Conservation (phyloP, 2,113 vertebrate genomes). For the Hydropotes inermis region DNA sequence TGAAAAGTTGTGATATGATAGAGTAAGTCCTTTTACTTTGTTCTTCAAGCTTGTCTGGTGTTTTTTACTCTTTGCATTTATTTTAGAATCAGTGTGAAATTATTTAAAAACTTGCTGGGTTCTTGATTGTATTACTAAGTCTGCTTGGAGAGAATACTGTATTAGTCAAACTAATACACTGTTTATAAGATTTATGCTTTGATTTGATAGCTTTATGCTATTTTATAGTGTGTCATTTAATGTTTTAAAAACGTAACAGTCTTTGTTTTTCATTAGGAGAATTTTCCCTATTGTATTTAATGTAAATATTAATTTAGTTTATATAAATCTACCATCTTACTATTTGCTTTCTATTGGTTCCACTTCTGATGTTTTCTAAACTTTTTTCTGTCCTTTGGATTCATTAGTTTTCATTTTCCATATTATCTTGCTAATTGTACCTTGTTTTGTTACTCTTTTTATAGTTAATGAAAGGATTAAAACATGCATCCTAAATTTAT, state of each 20-base stretch:
- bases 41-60: background rate
- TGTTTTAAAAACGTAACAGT: background rate
- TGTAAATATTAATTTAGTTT: background rate
- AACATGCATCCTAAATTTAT: background rate
- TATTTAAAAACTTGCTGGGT: background rate
- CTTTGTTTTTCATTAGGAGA: background rate
- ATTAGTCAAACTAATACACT: background rate
- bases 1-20: background rate
- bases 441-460: background rate
- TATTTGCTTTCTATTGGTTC: background rate
- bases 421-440: background rate
- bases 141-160: background rate
- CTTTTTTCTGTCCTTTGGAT: background rate
- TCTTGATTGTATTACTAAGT: background rate
- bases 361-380: background rate
- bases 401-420: background rate
- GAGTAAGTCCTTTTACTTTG: background rate
- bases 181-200: background rate
- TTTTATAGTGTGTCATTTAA: background rate
- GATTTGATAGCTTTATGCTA: background rate
- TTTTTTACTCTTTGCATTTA: background rate
- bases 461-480: background rate
- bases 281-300: background rate
- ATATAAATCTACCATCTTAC: background rate
- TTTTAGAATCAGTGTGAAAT: background rate